Conservation (phyloP, 1,140 invertebrate species). For the Cydia fagiglandana region DNA sequence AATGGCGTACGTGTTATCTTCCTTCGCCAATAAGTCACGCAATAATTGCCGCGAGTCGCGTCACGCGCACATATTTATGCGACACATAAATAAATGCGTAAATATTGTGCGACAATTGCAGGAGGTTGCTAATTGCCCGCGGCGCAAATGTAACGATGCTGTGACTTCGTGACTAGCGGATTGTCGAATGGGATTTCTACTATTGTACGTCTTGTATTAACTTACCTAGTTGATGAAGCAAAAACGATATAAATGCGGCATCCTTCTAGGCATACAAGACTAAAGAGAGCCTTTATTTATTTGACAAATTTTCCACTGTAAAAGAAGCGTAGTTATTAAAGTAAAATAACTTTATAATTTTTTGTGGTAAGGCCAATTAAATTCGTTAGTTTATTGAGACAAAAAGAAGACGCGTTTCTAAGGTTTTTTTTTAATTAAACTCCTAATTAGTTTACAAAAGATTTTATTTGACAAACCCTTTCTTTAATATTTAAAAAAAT, state of each 20-base stretch:
- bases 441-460: background rate
- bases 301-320: too few relatives aligned
- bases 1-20: constrained; percentile 71
- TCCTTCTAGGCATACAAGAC: too few relatives aligned
- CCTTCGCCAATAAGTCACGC: constrained; percentile 75
- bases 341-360: background rate
- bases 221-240: too few relatives aligned
- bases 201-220: background rate
- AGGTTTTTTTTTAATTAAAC: background rate
- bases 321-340: too few relatives aligned
- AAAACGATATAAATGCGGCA: too few relatives aligned
- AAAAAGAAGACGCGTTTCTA: background rate
- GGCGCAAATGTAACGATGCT: constrained; percentile 20
- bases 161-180: constrained; percentile 22
- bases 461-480: background rate
- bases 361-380: background rate
- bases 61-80: constrained; percentile 73
- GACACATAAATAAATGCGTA: constrained; percentile 64
- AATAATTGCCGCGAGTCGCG: constrained; percentile 72
- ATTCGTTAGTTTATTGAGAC: background rate
- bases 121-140: constrained; percentile 48
- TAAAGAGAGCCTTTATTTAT: too few relatives aligned
- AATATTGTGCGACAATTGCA: constrained; percentile 64
- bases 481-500: too few relatives aligned
- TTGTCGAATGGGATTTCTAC: background rate